Conservation (phyloP, 2,113 vertebrate genomes). For the Lasiurus borealis region DNA sequence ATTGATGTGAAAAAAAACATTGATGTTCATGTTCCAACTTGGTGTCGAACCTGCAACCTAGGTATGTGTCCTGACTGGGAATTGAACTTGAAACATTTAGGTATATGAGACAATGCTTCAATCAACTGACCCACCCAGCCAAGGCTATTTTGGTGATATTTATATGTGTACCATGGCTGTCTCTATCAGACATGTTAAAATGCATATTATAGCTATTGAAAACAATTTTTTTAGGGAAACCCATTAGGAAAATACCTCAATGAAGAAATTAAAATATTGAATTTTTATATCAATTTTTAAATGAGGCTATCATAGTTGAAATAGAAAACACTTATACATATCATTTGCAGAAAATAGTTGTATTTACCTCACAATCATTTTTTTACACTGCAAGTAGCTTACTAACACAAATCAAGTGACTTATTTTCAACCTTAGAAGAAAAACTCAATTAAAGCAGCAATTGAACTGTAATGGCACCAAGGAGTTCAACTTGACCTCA, state of each 20-base stretch:
- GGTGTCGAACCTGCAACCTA: neutral
- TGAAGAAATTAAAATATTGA: slow-evolving; percentile 15
- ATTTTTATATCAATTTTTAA: slow-evolving; percentile 38
- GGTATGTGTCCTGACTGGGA: neutral
- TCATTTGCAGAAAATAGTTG: slow-evolving; percentile 22
- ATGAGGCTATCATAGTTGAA: slow-evolving; percentile 31
- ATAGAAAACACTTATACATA: slow-evolving; percentile 16
- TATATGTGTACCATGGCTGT: neutral
- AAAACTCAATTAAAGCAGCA: slow-evolving; percentile 61
- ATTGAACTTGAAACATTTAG: neutral
- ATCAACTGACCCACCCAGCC: neutral
- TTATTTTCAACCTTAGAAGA: slow-evolving; percentile 66
- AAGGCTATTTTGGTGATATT: neutral
- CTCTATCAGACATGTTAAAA: slow-evolving; percentile 21
- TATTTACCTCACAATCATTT: slow-evolving; percentile 2
- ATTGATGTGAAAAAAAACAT: neutral
- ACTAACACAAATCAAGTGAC: slow-evolving; percentile 30
- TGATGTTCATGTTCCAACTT: neutral
- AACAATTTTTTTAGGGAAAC: slow-evolving; percentile 42
- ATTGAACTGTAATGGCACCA: slow-evolving; percentile 51
- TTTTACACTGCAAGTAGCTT: slow-evolving; percentile 5
- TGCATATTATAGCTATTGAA: slow-evolving; percentile 39
- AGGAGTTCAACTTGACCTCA: slow-evolving; percentile 83
- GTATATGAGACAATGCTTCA: neutral
- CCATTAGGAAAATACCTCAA: neutral